A percentile compares a stretch with the other conserved stretches of the same genome.
Evolutionary conservation across 2,888 invertebrate genomes (phyloP).

Genomic region (Meta bourneti): DNA sequence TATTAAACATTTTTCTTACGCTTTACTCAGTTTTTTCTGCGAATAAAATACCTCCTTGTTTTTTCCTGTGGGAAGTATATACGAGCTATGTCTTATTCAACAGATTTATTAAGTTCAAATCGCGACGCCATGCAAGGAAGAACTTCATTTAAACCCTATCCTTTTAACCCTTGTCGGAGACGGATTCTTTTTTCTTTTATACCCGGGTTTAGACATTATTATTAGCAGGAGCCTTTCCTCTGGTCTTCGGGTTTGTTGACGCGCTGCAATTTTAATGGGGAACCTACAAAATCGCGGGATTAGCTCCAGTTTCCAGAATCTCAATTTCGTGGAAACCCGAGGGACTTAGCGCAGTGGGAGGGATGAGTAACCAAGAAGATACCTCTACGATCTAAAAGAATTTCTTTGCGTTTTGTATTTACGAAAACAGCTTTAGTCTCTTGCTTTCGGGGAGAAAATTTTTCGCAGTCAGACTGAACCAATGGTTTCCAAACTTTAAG

Average conservation of each 20-base stretch:
- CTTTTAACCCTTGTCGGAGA: not conserved
- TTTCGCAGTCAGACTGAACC: too few species aligned
- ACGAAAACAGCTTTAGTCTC: too few species aligned
- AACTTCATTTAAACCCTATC: not conserved
- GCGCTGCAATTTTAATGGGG: not conserved
- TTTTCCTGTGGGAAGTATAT: not conserved
- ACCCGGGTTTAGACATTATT: not conserved
- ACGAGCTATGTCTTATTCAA: not conserved
- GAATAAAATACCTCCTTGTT: not conserved
- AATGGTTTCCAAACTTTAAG: too few species aligned
- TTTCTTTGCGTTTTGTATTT: too few species aligned
- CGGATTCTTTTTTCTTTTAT: not conserved
- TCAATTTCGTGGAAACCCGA: not conserved
- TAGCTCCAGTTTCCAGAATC: not conserved
- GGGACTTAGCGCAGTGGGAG: too few species aligned
- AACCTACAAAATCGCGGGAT: not conserved
- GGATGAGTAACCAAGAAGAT: too few species aligned
- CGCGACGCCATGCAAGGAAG: not conserved
- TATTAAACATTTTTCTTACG: not conserved
- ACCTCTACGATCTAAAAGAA: too few species aligned
- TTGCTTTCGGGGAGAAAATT: too few species aligned
- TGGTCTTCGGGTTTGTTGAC: not conserved
- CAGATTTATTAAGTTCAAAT: not conserved
- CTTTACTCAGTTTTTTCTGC: not conserved
- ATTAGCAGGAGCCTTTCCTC: not conserved